Conservation (phyloP, 2,113 vertebrate genomes). For the Grus americana region DNA sequence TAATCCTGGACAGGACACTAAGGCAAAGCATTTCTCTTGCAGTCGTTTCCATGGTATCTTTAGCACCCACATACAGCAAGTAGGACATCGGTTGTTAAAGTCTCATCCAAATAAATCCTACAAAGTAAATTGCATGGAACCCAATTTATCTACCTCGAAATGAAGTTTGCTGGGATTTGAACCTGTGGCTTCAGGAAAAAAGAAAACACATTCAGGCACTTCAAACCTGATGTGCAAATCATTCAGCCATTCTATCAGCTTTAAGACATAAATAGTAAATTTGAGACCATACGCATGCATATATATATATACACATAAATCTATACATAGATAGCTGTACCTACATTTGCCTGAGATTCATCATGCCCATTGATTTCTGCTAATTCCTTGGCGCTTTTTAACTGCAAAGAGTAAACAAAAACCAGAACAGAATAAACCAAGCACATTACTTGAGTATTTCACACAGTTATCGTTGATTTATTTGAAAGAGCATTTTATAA, state of each 20-base stretch:
- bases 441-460: conserved; percentile 33
- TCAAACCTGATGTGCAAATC: not conserved
- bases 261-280: conserved; percentile 10
- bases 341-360: conserved; percentile 80
- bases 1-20: conserved; percentile 49
- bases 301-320: not conserved
- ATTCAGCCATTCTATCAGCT: not conserved
- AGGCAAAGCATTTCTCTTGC: conserved; percentile 35
- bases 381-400: conserved; percentile 81
- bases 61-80: conserved; percentile 44
- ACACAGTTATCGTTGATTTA: conserved; percentile 71
- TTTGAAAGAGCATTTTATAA: conserved; percentile 67
- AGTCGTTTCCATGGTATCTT: conserved; percentile 41
- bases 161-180: conserved; percentile 45
- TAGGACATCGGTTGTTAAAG: conserved; percentile 39
- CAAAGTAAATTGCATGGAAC: conserved; percentile 53
- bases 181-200: not conserved
- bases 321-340: conserved; percentile 38
- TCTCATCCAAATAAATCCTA: conserved; percentile 63
- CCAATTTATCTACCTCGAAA: conserved; percentile 60
- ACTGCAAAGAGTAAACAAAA: conserved; percentile 68
- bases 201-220: not conserved
- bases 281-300: not conserved
- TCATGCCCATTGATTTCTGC: conserved; percentile 79
- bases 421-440: conserved; percentile 47